Evolutionary conservation across 2,113 vertebrate species (phyloP), one percentile per base, ranked within the genome.

Genomic region (Gobiocypris rarus): DNA sequence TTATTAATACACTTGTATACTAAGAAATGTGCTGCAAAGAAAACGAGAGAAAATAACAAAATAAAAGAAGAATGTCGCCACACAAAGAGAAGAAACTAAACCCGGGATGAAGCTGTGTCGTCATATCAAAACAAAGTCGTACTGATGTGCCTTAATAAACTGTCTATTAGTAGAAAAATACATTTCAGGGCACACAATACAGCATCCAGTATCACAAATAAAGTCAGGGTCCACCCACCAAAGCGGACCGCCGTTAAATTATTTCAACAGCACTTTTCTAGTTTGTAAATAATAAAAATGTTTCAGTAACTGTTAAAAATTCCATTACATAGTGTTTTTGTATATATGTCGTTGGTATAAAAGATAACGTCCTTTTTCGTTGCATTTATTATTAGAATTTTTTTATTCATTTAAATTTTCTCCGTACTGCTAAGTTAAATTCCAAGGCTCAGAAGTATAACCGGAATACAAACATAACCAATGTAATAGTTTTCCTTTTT

Each of bases 121-220:
- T 95, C 96, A 93, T 96, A 97, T 97, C 95, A 97, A 96, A 96
- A 96, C 93, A 96, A 96, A 96, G 94, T 93, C 93, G 96, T 97
- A 97, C 95, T 93, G 94, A 96, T 97, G 97, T 97, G 98, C 97
- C 97, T 89, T 98, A 97, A 97, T 99, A 99, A 98, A 98, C 96
- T 91, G 97, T 99, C 96, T 99, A 98, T 98, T 98, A 97, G 97
- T 99, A 99, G 95, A 99, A 99, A 99, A 99, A 99, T 99, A 99
- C 97, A 98, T 97, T 98, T 98, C 95, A 95, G 97, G 97, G 97
- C 97, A 98, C 97, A 95, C 95, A 95, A 95, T 96, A 96, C 95
- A 97, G 95, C 95, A 96, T 97, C 95, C 96, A 96, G 94, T 97
- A 98, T 98, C 96, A 98, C 97, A 98, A 98, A 97, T 96, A 96